Evolutionary conservation across 1,140 invertebrate genomes (phyloP).

Genomic region (Andricus grossulariae): DNA sequence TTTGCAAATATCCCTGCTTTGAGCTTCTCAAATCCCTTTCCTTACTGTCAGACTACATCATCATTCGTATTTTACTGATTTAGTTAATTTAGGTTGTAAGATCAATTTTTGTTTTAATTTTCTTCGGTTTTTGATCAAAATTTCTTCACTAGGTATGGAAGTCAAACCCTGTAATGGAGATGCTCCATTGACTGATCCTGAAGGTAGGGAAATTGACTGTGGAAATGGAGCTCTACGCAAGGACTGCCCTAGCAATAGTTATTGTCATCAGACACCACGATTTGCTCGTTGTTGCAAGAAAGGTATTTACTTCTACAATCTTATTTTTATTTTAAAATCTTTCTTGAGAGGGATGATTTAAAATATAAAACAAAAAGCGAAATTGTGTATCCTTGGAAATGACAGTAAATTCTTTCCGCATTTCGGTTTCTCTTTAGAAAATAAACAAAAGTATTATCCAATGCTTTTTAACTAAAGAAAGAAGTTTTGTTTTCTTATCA

Average conservation of each 20-base stretch:
- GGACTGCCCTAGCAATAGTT: slow-evolving; percentile 88
- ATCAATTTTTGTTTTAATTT: background rate
- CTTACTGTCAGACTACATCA: no score
- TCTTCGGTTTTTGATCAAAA: background rate
- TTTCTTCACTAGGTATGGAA: slow-evolving; percentile 81
- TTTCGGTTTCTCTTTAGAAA: no score
- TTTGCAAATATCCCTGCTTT: background rate
- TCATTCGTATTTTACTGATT: background rate
- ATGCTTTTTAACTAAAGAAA: no score
- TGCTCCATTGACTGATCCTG: slow-evolving; percentile 83
- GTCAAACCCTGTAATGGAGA: slow-evolving; percentile 91
- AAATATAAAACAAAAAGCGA: no score
- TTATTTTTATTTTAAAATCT: no score
- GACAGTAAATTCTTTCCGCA: no score
- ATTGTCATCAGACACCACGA: slow-evolving; percentile 88
- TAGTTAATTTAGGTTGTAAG: background rate
- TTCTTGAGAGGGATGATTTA: no score
- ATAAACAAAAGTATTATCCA: no score
- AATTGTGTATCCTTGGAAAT: no score
- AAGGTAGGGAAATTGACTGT: slow-evolving; percentile 88
- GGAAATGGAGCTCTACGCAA: slow-evolving; percentile 86
- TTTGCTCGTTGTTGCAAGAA: slow-evolving; percentile 90
- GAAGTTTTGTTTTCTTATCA: no score
- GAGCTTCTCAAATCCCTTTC: background rate
- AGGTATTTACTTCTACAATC: slow-evolving; percentile 73